Evolutionary conservation across 1,140 invertebrate species (phyloP).

Genomic region (Drosophila pachea): DNA sequence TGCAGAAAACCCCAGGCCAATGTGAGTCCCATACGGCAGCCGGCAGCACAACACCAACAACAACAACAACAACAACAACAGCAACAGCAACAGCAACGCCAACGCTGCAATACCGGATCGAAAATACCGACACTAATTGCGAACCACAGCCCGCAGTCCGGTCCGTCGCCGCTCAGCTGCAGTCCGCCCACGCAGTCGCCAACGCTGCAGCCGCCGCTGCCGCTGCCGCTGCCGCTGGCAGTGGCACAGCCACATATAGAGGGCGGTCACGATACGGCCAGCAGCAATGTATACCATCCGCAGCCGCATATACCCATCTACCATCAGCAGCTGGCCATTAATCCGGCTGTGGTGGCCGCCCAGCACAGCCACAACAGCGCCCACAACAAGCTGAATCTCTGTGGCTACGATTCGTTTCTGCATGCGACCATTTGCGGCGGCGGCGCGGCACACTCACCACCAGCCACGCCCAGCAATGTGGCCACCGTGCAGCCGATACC

Average conservation of each 20-base stretch:
- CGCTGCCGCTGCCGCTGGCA: too few relatives aligned
- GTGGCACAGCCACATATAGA: conserved; percentile 34
- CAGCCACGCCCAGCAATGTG: conserved; percentile 63
- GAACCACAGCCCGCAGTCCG: conserved; percentile 67
- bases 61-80: too few relatives aligned
- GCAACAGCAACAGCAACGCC: conserved; percentile 63
- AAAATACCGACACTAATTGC: conserved; percentile 76
- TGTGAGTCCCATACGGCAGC: conserved; percentile 78
- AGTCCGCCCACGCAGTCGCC: conserved; percentile 58
- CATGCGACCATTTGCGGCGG: conserved; percentile 81
- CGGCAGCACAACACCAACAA: conserved; percentile 72
- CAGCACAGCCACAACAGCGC: conserved; percentile 67
- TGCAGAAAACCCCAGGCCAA: conserved; percentile 79
- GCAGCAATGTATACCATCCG: conserved; percentile 80
- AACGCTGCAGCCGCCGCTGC: conserved; percentile 10
- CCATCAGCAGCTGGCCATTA: conserved; percentile 78
- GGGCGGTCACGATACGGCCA: conserved; percentile 45
- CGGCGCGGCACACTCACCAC: conserved; percentile 56
- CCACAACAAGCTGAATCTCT: conserved; percentile 80
- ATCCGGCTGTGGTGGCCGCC: conserved; percentile 73
- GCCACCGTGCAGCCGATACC: conserved; percentile 73
- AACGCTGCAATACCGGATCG: conserved; percentile 78
- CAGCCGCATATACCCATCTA: conserved; percentile 80
- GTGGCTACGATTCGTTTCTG: conserved; percentile 82
- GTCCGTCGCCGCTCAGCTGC: conserved; percentile 62